Percentiles rank a stretch among this genome's conserved stretches.
These are phyloP conservation scores for Centrocercus urophasianus DNA, from an alignment of 2,113 vertebrate genomes.

Conservation along the genomic window DNA sequence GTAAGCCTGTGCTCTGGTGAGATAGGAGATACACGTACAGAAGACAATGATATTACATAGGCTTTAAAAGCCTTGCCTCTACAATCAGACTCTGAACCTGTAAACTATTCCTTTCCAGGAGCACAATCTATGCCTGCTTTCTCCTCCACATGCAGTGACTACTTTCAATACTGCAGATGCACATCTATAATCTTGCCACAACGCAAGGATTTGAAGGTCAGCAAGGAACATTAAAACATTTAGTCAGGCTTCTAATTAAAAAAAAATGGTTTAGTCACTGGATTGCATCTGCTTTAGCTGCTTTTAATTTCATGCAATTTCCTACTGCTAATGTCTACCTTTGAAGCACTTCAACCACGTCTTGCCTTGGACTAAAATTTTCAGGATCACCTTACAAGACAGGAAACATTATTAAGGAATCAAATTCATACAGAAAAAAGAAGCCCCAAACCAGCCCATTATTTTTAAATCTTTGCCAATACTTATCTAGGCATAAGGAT, in stretches of 20 bases:
- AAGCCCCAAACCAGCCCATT: neutral
- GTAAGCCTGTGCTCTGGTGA: neutral
- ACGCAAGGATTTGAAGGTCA: neutral
- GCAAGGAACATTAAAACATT: neutral
- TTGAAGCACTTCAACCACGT: neutral
- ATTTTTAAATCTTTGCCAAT: neutral
- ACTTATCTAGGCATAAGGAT: neutral
- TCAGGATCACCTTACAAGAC: neutral
- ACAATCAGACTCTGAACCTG: neutral
- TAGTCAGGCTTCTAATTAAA: neutral
- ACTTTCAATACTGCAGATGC: neutral
- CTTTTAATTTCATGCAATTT: neutral
- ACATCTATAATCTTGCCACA: neutral
- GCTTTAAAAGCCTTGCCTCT: neutral
- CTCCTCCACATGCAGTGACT: neutral
- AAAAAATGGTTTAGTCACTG: neutral
- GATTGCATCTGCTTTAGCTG: neutral
- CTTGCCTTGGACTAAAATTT: neutral
- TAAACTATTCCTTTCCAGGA: neutral
- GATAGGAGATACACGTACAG: neutral
- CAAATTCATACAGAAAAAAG: neutral
- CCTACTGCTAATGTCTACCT: neutral
- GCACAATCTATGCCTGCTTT: neutral
- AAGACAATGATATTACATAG: neutral
- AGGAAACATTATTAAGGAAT: neutral